Base-by-base conservation (phyloP, 2,888 invertebrate species). In the Dioctria linearis region DNA sequence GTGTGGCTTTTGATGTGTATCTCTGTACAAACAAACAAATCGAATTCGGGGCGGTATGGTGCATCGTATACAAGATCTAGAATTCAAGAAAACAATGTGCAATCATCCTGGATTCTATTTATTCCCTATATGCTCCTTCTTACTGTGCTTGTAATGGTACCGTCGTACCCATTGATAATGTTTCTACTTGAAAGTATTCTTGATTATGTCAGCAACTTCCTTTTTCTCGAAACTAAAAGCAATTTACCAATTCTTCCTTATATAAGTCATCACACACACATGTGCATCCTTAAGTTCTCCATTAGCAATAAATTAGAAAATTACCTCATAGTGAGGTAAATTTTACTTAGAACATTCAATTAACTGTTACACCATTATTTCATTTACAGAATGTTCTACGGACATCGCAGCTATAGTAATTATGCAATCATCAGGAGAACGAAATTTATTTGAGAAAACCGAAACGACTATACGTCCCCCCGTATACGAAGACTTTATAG, bases 331-430 rank as follows among this genome's bases (percentile, higher is more conserved):
- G 9, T 6, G 59, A 59, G 42, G 42, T 61, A 5, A 61, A 25
- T n/a, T 39, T 5, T 8, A 40, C 57, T 57, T 42, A 57, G 39
- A 39, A n/a, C 54, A 43, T 57, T 59, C 43, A 73, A 73, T 73
- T 59, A 73, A 73, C 59, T 59, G 40, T 57, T 57, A 73, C 25
- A 25, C 42, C 57, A 73, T 59, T 73, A 2, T 73, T 57, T 73
- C 42, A 42, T 59, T 73, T 73, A 57, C 73, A 73, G 73, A 9
- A 39, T 13, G 40, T 2, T 25, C 25, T 57, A 25, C 11, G 57
- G 73, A 73, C 25, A 25, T 25, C 25, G 73, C 13, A 13, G 42
- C 40, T 42, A n/a, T n/a, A 25, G 25, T 25, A 13, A 39, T 61
- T 39, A 37, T 8, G 11, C 11, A 25, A 61, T 40, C 57, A 57